Base-by-base conservation (phyloP, 2,113 vertebrate genomes). In the Paramormyrops kingsleyae region DNA sequence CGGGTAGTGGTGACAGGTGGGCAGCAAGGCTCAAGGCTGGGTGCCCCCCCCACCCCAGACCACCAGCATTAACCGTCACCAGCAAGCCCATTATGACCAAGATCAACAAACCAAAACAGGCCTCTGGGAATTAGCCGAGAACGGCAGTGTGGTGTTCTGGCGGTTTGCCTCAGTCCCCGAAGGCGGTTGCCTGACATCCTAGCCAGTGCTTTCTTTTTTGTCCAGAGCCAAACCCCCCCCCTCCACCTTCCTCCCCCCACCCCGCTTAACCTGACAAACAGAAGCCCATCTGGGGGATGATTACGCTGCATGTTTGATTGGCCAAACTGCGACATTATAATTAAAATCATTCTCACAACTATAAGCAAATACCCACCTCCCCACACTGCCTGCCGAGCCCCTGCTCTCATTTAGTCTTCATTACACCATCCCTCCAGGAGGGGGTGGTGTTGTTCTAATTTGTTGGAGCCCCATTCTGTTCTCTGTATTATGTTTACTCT, bases 381-480 rank as follows among this genome's bases (percentile, higher is more conserved):
- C 49, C 4, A 27, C n/a, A 47, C 15, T 35, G 31, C n/a, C 21
- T 52, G 50, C 24, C 17, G 49, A 53, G n/a, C 27, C 47, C 46
- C 4, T 5, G 10, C 27, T 86, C 21, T 19, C n/a, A 19, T 53
- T 53, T 53, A 12, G 24, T 50, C 24, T 42, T 89, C 21, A 42
- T 83, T 42, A 27, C 50, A 56, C 8, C 5, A 7, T 62, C 15
- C 44, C 10, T 89, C 95, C 96, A 96, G 94, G 90, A 96, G 96
- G 95, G 95, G 96, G 95, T 92, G 94, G 88, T 93, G 91, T 96
- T 95, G 93, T 90, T 88, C 92, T 94, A 91, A 92, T 90, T 89
- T 93, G 88, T 27, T 7, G 84, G 80, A n/a, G 42, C 19, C 50
- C 31, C 24, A 7, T 27, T 87, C 27, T 44, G 15, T 56, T 15